phyloP scores from a whole-genome alignment of 1,140 invertebrate genomes.

The Apolygus lucorum region DNA sequence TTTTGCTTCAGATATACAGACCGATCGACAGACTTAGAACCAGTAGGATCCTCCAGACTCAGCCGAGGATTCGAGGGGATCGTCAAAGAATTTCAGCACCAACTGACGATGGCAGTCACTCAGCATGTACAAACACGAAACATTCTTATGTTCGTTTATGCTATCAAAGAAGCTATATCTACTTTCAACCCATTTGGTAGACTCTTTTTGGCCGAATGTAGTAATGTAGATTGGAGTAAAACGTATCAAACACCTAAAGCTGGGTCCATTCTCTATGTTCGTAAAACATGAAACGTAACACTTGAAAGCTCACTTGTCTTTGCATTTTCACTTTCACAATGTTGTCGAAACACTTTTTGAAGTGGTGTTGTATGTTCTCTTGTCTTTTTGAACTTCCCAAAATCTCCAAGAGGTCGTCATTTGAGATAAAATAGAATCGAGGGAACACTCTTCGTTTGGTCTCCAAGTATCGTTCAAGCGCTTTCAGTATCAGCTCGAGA shows the following conservation, averaged over 20 bases:
- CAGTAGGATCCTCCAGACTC: no score
- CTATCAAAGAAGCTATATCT: slow-evolving; percentile 14
- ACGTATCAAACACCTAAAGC: neutral
- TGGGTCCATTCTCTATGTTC: no score
- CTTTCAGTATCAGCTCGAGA: slow-evolving; percentile 58
- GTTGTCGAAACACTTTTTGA: slow-evolving; percentile 79
- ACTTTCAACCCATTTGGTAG: neutral
- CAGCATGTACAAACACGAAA: no score
- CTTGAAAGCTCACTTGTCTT: slow-evolving; percentile 47
- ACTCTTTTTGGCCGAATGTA: slow-evolving; percentile 3
- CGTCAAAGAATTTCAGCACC: no score
- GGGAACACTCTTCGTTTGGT: slow-evolving; percentile 75
- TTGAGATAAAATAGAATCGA: slow-evolving; percentile 79
- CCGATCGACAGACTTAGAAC: no score
- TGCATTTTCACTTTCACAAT: slow-evolving; percentile 64
- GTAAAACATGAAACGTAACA: no score
- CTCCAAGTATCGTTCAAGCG: slow-evolving; percentile 73
- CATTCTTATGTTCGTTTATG: no score
- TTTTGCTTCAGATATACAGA: no score
- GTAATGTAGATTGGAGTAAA: neutral
- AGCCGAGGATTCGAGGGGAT: no score
- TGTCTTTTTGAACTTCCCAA: slow-evolving; percentile 72
- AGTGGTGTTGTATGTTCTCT: slow-evolving; percentile 67
- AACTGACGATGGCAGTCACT: no score
- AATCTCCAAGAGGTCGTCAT: slow-evolving; percentile 79